These are phyloP conservation scores for Arctia plantaginis DNA, from an alignment of 2,888 invertebrate genomes.

Conservation along the genomic window DNA sequence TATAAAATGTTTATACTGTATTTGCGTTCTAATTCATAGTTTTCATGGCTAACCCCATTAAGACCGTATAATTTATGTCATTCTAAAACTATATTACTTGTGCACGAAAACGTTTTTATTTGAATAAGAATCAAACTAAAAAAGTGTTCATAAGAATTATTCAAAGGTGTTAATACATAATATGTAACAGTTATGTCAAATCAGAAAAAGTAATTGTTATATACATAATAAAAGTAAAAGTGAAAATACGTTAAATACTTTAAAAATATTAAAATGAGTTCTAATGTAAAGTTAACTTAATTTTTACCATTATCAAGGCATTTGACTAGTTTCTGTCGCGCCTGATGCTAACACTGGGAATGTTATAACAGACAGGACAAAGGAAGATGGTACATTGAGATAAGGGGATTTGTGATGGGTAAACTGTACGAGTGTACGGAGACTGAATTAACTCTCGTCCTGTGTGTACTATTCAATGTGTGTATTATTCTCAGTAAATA, in stretches of 20 bases:
- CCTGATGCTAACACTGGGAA: no score
- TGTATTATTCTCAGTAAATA: background rate
- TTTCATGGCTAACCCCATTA: background rate
- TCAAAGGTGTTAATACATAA: background rate
- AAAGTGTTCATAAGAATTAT: background rate
- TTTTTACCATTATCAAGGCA: no score
- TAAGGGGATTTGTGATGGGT: background rate
- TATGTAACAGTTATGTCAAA: no score
- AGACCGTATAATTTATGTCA: background rate
- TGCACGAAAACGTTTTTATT: background rate
- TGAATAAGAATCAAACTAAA: background rate
- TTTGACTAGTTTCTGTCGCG: no score
- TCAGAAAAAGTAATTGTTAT: no score
- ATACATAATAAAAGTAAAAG: no score
- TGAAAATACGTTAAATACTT: no score
- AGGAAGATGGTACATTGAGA: background rate
- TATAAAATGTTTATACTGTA: background rate
- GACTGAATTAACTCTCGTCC: background rate
- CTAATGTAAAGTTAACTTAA: no score
- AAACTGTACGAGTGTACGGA: background rate
- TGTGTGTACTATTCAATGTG: background rate
- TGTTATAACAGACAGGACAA: no score
- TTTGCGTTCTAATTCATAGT: background rate
- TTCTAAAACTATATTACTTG: background rate
- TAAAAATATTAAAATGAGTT: no score